phyloP scores from a whole-genome alignment of 1,140 invertebrate genomes.

The Globodera rostochiensis region DNA sequence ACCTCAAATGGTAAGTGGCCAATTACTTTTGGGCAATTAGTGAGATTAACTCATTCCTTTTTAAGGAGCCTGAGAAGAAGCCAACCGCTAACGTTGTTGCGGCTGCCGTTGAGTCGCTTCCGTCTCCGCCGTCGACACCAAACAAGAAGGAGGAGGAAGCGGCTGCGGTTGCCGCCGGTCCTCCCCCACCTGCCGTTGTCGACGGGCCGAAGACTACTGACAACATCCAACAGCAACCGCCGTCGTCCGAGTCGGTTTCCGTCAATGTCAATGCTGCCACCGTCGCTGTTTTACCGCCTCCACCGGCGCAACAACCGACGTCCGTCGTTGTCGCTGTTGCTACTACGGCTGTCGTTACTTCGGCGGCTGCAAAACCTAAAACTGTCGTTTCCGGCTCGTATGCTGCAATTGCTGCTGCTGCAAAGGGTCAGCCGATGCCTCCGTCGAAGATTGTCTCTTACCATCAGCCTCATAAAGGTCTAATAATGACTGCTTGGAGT shows the following conservation, averaged over 20 bases:
- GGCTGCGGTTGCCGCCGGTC: background rate
- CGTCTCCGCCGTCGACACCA: background rate
- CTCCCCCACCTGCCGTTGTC: background rate
- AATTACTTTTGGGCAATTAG: no score
- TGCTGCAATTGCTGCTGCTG: slow-evolving; percentile 1
- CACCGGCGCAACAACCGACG: background rate
- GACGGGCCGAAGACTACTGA: background rate
- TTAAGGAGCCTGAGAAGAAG: no score
- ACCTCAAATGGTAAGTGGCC: no score
- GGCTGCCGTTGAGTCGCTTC: background rate
- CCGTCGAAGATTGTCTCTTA: background rate
- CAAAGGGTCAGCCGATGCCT: background rate
- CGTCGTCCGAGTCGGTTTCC: background rate
- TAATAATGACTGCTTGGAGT: no score
- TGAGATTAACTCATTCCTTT: no score
- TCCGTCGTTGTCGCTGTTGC: background rate
- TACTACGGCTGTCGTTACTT: background rate
- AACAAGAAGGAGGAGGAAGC: background rate
- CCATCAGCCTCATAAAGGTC: background rate
- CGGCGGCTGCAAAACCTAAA: background rate
- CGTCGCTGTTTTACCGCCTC: background rate
- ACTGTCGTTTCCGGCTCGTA: background rate
- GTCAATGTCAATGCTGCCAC: background rate
- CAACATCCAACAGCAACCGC: background rate
- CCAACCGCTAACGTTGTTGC: background rate